Evolutionary conservation across 2,888 invertebrate species (phyloP).

Genomic region (Saturnia pavonia): DNA sequence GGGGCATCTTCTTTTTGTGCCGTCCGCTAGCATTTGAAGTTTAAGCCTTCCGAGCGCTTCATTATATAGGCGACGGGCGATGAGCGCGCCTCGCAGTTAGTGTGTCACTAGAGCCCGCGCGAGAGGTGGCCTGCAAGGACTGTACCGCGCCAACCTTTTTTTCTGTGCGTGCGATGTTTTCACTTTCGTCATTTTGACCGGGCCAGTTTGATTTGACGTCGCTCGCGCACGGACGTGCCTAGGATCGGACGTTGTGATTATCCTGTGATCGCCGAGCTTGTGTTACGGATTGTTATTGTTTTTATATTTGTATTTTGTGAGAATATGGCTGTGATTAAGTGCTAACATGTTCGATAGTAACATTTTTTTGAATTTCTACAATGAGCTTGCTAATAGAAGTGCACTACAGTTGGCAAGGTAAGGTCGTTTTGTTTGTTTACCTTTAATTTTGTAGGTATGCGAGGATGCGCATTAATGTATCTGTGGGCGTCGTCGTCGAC

Average conservation of each 20-base stretch:
- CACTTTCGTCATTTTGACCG: slow-evolving; percentile 82
- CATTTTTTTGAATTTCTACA: slow-evolving; percentile 77
- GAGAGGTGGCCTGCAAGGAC: slow-evolving; percentile 80
- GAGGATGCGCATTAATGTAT: slow-evolving; percentile 46
- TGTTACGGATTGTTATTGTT: slow-evolving; percentile 75
- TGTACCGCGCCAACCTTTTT: slow-evolving; percentile 77
- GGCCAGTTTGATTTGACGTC: slow-evolving; percentile 80
- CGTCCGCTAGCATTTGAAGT: slow-evolving; percentile 73
- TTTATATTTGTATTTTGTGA: slow-evolving; percentile 54
- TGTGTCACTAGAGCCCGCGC: slow-evolving; percentile 79
- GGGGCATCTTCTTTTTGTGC: slow-evolving; percentile 78
- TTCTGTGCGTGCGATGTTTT: slow-evolving; percentile 81
- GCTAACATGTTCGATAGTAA: slow-evolving; percentile 80
- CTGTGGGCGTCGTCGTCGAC: slow-evolving; percentile 36
- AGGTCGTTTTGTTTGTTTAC: slow-evolving; percentile 70
- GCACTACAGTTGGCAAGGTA: slow-evolving; percentile 81
- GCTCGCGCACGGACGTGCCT: slow-evolving; percentile 80
- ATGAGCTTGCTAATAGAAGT: slow-evolving; percentile 80
- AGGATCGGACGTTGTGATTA: slow-evolving; percentile 72
- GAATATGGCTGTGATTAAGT: slow-evolving; percentile 79
- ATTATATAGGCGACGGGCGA: slow-evolving; percentile 79
- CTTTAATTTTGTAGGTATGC: slow-evolving; percentile 52
- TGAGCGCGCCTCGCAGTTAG: slow-evolving; percentile 77
- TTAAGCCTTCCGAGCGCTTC: slow-evolving; percentile 69
- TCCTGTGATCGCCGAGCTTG: slow-evolving; percentile 71